Conservation (phyloP, 2,888 invertebrate species). For the Torymus aiolomorphi region DNA sequence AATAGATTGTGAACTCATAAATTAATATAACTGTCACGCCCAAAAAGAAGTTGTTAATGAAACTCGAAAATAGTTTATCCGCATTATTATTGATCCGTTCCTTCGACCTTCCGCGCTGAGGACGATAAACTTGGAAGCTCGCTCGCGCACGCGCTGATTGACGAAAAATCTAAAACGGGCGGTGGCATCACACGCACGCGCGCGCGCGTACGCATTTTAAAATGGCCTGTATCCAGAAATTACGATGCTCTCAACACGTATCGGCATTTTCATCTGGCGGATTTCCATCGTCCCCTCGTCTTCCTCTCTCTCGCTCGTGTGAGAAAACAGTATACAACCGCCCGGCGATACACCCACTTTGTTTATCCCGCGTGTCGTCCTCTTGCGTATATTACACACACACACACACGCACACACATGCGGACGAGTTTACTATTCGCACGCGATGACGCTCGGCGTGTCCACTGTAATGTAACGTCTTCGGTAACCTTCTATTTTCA, state of each 20-base stretch:
- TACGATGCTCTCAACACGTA: constrained; percentile 65
- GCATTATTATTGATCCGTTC: constrained; percentile 5
- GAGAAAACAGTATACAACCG: constrained; percentile 33
- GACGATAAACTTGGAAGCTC: constrained; percentile 54
- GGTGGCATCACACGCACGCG: constrained; percentile 64
- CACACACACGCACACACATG: neutral
- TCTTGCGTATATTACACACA: neutral
- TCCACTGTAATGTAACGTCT: constrained; percentile 29
- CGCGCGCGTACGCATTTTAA: constrained; percentile 60
- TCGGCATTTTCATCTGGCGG: constrained; percentile 68
- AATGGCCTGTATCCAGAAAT: constrained; percentile 72
- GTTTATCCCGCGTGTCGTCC: constrained; percentile 50
- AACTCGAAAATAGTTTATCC: no score
- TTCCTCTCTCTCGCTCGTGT: neutral
- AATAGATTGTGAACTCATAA: no score
- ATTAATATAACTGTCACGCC: no score
- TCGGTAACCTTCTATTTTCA: constrained; percentile 42
- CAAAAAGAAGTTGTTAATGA: no score
- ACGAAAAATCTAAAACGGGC: constrained; percentile 71
- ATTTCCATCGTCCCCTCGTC: constrained; percentile 58
- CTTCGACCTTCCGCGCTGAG: constrained; percentile 40
- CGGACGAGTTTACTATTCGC: constrained; percentile 8
- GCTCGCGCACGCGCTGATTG: constrained; percentile 62
- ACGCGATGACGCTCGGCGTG: constrained; percentile 29
- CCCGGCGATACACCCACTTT: constrained; percentile 64